Conservation (phyloP, 2,797 vertebrate genomes). For the Botia kubotai region DNA sequence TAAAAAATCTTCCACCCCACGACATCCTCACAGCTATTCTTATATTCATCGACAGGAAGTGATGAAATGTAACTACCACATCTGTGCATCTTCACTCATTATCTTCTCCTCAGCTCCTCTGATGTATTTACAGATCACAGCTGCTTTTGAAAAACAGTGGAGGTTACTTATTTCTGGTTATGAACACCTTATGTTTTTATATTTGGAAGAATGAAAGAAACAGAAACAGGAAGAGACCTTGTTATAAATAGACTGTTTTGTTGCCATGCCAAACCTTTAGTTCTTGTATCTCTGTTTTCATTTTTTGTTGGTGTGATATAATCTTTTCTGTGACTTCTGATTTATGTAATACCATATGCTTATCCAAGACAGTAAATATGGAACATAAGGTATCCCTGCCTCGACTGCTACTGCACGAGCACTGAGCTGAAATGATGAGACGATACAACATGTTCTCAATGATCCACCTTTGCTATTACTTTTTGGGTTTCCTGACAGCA, state of each 20-base stretch:
- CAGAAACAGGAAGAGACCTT: constrained; percentile 9
- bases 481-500: not conserved
- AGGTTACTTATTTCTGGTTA: not conserved
- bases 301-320: not conserved
- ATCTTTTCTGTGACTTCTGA: constrained; percentile 34
- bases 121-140: not conserved
- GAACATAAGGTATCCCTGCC: constrained; percentile 17
- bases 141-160: constrained; percentile 20
- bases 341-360: constrained; percentile 40
- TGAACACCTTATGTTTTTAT: constrained; percentile 11
- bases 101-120: not conserved
- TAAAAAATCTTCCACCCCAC: not conserved
- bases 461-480: not conserved
- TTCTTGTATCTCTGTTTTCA: not conserved
- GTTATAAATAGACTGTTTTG: constrained; percentile 24
- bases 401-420: not conserved
- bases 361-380: constrained; percentile 9
- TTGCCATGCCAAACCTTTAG: constrained; percentile 20
- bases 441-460: not conserved
- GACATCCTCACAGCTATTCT: not conserved
- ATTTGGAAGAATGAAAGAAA: constrained; percentile 15
- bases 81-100: constrained; percentile 20
- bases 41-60: not conserved
- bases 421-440: constrained; percentile 7
- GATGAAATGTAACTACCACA: not conserved